phyloP scores from a whole-genome alignment of 2,113 vertebrate species.

The Noctilio leporinus region DNA sequence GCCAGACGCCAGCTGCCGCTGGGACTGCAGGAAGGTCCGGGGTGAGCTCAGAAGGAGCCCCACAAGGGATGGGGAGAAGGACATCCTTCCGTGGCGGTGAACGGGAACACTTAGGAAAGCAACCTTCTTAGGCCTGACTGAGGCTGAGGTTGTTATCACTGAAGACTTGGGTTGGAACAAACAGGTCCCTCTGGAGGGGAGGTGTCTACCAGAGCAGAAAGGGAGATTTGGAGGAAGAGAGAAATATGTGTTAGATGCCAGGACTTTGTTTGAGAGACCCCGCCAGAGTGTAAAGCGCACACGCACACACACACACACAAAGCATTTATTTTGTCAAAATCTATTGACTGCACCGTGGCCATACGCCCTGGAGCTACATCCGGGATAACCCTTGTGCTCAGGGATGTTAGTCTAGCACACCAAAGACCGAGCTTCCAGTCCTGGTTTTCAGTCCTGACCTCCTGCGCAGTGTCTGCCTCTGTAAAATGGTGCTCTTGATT shows the following conservation, averaged over 20 bases:
- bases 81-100: background rate
- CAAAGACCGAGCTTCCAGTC: background rate
- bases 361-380: background rate
- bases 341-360: background rate
- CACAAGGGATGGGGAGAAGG: rapidly evolving
- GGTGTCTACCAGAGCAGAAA: background rate
- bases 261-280: background rate
- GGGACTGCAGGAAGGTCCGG: background rate
- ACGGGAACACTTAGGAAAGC: background rate
- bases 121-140: background rate
- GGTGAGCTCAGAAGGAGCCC: background rate
- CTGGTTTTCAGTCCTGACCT: background rate
- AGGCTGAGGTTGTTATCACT: background rate
- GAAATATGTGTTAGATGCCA: background rate
- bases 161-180: background rate
- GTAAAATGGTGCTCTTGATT: background rate
- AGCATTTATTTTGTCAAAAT: background rate
- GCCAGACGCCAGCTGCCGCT: background rate
- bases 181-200: background rate
- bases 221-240: background rate
- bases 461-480: background rate
- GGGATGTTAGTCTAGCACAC: no score
- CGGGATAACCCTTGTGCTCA: background rate
- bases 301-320: background rate
- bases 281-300: background rate